Conservation (phyloP, 1,140 invertebrate genomes). For the Drosophila tristis region DNA sequence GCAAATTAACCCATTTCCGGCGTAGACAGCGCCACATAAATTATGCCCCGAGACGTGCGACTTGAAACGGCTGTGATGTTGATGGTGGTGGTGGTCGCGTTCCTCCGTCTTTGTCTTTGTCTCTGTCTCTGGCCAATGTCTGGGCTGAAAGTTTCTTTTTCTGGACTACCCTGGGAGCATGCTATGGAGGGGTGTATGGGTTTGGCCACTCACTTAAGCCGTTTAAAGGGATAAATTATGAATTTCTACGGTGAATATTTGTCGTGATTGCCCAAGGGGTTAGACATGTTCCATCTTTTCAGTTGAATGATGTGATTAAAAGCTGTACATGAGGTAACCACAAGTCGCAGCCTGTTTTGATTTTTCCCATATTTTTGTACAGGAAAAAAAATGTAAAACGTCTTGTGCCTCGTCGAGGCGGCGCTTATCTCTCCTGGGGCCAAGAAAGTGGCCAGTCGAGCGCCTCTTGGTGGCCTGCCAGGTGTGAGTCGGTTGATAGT, state of each 20-base stretch:
- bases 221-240: too few relatives aligned
- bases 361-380: not conserved
- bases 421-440: conserved; percentile 58
- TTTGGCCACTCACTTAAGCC: not conserved
- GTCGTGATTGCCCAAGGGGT: too few relatives aligned
- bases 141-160: not conserved
- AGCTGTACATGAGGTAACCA: not conserved
- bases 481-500: conserved; percentile 77
- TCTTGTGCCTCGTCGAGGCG: conserved; percentile 50
- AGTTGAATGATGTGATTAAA: not conserved
- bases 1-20: conserved; percentile 83
- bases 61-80: conserved; percentile 27
- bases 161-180: not conserved
- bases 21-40: conserved; percentile 80
- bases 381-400: conserved; percentile 51
- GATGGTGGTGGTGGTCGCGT: conserved; percentile 1
- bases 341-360: not conserved
- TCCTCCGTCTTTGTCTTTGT: not conserved
- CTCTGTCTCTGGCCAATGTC: conserved; percentile 2
- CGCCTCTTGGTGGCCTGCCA: conserved; percentile 55
- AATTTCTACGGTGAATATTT: too few relatives aligned
- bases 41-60: conserved; percentile 60
- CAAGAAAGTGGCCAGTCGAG: conserved; percentile 32
- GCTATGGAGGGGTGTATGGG: not conserved
- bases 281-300: not conserved